Evolutionary conservation across 1,140 invertebrate species (phyloP).

Genomic region (Lasioglossum albipes): DNA sequence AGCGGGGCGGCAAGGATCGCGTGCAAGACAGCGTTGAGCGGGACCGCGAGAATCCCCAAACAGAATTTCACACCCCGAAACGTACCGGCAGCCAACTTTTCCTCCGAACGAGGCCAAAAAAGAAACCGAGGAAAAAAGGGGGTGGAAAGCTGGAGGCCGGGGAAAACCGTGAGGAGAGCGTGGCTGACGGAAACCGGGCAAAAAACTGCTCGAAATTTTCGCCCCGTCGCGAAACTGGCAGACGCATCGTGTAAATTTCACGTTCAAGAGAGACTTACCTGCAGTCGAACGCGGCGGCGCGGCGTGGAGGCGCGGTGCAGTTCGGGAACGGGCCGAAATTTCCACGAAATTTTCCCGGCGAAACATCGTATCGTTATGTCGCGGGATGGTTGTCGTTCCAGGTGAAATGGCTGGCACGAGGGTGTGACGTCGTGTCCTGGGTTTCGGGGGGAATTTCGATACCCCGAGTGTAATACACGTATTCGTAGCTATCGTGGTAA

Average conservation of each 20-base stretch:
- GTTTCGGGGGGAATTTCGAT: conserved; percentile 38
- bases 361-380: conserved; percentile 48
- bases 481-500: conserved; percentile 68
- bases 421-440: not conserved
- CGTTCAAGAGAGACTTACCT: not conserved
- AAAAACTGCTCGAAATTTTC: conserved; percentile 2
- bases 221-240: not conserved
- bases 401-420: conserved; percentile 20
- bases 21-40: too few species aligned
- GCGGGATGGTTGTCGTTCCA: conserved; percentile 42
- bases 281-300: not conserved
- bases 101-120: too few species aligned
- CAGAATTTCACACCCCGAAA: conserved; percentile 13
- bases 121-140: not conserved
- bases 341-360: conserved; percentile 24
- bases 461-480: conserved; percentile 61
- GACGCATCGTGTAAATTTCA: not conserved
- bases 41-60: not conserved
- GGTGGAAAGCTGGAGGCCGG: too few species aligned
- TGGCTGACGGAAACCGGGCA: too few species aligned
- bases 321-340: conserved; percentile 5
- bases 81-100: not conserved
- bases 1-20: too few species aligned
- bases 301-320: not conserved
- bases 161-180: too few species aligned